Evolutionary conservation across 2,888 invertebrate genomes (phyloP), one percentile per base, ranked within the genome.

Genomic region (Lasioglossum morio): DNA sequence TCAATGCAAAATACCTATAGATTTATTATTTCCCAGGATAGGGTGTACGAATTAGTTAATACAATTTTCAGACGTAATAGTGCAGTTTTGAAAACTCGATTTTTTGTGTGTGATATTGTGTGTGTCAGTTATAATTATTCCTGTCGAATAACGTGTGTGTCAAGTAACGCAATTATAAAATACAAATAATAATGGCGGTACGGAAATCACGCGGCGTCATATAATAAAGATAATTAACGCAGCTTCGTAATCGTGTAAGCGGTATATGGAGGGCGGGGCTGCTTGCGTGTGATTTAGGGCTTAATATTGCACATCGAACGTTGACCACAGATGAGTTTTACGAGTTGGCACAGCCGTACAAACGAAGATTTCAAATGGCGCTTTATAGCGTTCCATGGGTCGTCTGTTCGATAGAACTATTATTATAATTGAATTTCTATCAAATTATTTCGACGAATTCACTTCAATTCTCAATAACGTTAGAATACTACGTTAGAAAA

Each of bases 321-420:
- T 79, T 82, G 86, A 85, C 85, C 86, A 76, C 87, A 83, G 87
- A 87, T 87, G 86, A 87, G 83, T 77, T 87, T 86, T 87, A 86
- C 87, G 87, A 84, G 81, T 79, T 60, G 70, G 72, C 63, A 53
- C 77, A 70, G 86, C 63, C 77, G 79, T 84, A 80, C 66, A 86
- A 34, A 43, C 77, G 70, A 40, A 69, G 57, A 16, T 79, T 81
- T 78, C 53, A 30, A 81, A 48, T 34, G 69, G 43, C 72, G 53
- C 40, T 72, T 80, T 74, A 60, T 63, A 63, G 27, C 85, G 63
- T 75, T 37, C 14, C 40, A 23, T n/a, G 46, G 19, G 53, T 63
- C 72, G 37, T 34, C 19, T 40, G 46, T 8, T 60, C 27, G 8
- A 76, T 14, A 4, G 4, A 63, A 23, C 23, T 72, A 23, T 48